phyloP scores from a whole-genome alignment of 2,888 invertebrate genomes.

The Hydropsyche betteni region DNA sequence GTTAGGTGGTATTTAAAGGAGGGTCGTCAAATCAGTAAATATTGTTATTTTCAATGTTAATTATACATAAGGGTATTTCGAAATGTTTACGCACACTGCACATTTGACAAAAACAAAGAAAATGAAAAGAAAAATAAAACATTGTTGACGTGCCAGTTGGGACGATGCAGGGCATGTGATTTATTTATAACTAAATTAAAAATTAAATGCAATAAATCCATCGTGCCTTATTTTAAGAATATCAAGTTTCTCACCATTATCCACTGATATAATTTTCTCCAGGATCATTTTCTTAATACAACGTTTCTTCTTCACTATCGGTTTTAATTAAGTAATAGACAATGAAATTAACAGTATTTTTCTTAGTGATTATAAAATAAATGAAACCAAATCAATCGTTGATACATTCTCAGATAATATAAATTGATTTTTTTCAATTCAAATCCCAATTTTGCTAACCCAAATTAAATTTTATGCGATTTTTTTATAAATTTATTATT shows the following conservation, averaged over 20 bases:
- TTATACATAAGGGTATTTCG: too few relatives aligned
- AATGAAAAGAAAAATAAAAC: constrained; percentile 42
- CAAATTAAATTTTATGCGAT: too few relatives aligned
- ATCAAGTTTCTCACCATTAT: constrained; percentile 49
- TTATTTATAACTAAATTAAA: constrained; percentile 49
- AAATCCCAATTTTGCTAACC: too few relatives aligned
- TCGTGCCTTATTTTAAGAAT: constrained; percentile 51
- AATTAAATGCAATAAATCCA: constrained; percentile 47
- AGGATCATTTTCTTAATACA: constrained; percentile 25
- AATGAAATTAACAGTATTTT: background rate
- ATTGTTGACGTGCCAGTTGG: constrained; percentile 51
- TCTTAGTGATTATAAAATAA: background rate
- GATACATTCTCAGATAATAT: too few relatives aligned
- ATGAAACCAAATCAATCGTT: too few relatives aligned
- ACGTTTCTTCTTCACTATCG: constrained; percentile 30
- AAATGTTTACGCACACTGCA: constrained; percentile 43
- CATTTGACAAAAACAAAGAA: constrained; percentile 42
- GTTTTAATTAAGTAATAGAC: constrained; percentile 21
- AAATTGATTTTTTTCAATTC: too few relatives aligned
- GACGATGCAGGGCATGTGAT: constrained; percentile 51
- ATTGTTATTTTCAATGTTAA: too few relatives aligned
- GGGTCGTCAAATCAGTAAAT: too few relatives aligned
- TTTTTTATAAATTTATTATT: too few relatives aligned
- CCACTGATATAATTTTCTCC: constrained; percentile 41
- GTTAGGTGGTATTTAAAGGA: too few relatives aligned